Conservation (phyloP, 2,888 invertebrate species). For the Colletes collaris region DNA sequence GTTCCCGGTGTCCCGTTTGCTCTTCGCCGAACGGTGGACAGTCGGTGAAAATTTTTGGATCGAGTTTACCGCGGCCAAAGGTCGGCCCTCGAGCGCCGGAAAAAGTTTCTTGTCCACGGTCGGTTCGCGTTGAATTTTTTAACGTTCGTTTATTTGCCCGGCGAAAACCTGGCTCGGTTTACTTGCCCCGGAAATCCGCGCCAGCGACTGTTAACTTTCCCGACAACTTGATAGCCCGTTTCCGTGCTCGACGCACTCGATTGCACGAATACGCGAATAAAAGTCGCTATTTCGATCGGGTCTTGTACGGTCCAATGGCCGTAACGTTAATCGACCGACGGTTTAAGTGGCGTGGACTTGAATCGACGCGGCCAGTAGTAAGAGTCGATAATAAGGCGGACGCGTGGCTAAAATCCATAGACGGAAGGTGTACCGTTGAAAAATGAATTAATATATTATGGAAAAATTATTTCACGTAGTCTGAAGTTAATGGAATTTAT, state of each 20-base stretch:
- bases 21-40: not conserved
- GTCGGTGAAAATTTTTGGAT: constrained; percentile 2
- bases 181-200: constrained; percentile 24
- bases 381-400: not conserved
- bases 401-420: not conserved
- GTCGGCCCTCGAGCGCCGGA: not conserved
- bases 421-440: no score
- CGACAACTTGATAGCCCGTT: constrained; percentile 2
- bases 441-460: no score
- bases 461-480: no score
- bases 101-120: not conserved
- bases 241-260: not conserved
- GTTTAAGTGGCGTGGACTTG: no score
- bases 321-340: no score
- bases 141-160: constrained; percentile 55
- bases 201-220: constrained; percentile 38
- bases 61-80: constrained; percentile 4
- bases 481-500: no score
- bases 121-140: constrained; percentile 60
- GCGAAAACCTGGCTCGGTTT: constrained; percentile 52
- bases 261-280: not conserved
- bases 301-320: no score
- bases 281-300: not conserved
- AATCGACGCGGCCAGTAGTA: not conserved
- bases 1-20: no score